Percentiles rank a stretch among this genome's conserved stretches.
These are phyloP conservation scores for Augochlorella aurata DNA, from an alignment of 2,888 invertebrate species.

Conservation along the genomic window DNA sequence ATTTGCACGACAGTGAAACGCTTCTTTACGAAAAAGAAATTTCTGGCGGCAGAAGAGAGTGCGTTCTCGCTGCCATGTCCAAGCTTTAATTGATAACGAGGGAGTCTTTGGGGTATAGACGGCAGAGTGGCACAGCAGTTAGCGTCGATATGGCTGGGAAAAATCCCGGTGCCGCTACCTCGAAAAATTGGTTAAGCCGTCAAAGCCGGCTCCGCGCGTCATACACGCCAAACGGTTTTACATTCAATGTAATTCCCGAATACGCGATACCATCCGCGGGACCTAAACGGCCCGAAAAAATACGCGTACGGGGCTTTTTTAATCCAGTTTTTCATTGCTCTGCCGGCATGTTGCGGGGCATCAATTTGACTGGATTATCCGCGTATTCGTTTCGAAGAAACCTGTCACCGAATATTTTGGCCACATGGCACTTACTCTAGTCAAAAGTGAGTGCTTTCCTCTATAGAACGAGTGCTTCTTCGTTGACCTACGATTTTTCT, in stretches of 20 bases:
- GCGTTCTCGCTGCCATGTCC: no score
- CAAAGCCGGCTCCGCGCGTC: neutral
- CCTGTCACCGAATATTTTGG: no score
- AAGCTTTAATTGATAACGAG: neutral
- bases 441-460: no score
- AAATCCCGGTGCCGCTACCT: neutral
- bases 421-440: no score
- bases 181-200: slow-evolving; percentile 22
- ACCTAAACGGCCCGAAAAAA: slow-evolving; percentile 44
- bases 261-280: slow-evolving; percentile 16
- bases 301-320: neutral
- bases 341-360: neutral
- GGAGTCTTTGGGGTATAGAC: neutral
- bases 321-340: neutral
- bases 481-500: no score
- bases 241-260: slow-evolving; percentile 38
- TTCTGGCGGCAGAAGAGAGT: no score
- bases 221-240: slow-evolving; percentile 23
- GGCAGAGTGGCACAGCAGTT: neutral
- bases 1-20: no score
- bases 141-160: neutral
- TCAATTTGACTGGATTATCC: neutral
- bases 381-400: neutral
- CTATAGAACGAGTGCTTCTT: no score
- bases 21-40: no score